Evolutionary conservation across 2,113 vertebrate genomes (phyloP), one percentile per base, ranked within the genome.

Genomic region (Lepus timidus): DNA sequence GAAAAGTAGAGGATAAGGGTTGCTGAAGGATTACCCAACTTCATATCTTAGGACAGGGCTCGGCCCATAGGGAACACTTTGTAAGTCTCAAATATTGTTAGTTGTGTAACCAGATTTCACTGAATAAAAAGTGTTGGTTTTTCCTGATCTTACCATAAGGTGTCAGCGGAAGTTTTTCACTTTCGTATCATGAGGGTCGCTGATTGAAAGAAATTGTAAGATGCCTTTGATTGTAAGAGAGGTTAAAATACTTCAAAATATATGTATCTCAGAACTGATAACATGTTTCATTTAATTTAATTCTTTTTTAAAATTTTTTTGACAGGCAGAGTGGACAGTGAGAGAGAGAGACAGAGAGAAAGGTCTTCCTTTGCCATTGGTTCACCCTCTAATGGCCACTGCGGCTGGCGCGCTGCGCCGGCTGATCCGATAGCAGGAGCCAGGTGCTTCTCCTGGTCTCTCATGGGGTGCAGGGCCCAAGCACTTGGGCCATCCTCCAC

Each of bases 121-220:
- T 85, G 5, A 94, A 23, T 39, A 68, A 52, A 84, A 91, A 39
- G 88, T 80, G 10, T 17, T 93, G 10, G 0, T 23, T 95, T 95
- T 93, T 94, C 81, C 88, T 93, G 49, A 92, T 92, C 52, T 93
- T 90, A 90, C 83, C 81, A 61, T 4, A 89, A 94, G 52, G 31
- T 52, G 20, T 88, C 87, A 93, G 44, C 92, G 64, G 17, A 85
- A 71, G 13, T 61, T 90, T 95, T 91, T 93, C 39, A 89, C 75
- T 89, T 85, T 93, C 81, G 76, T 79, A 85, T 88, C 23, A 68
- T 25, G 29, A 90, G 5, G 79, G 81, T 23, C 62, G 64, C 39
- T 80, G 68, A 79, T 29, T 81, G 27, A 85, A 95, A 96, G 61
- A 95, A 95, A 88, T 7, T 91, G 16, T 70, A 93, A 80, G 31